phyloP scores from a whole-genome alignment of 2,797 vertebrate genomes.

The Esox masquinongy region DNA sequence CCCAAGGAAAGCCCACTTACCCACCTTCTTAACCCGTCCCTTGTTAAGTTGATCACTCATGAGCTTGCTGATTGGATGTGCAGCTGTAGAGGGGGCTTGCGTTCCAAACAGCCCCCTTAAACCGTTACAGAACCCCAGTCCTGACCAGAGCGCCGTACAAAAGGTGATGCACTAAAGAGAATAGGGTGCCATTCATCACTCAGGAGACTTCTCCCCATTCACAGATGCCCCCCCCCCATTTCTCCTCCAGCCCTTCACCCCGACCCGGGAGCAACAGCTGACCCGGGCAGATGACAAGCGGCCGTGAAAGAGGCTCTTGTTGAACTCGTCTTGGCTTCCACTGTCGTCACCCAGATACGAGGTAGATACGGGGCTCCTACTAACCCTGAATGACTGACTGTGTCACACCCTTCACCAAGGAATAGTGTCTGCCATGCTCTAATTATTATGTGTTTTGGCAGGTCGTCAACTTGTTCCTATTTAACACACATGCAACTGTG shows the following conservation, averaged over 20 bases:
- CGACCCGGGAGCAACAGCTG: conserved; percentile 51
- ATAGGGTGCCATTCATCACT: background rate
- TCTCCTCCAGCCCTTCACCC: conserved; percentile 5
- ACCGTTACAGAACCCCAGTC: background rate
- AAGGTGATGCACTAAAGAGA: background rate
- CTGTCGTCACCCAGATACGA: conserved; percentile 1
- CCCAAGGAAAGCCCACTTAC: background rate
- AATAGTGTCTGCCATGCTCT: background rate
- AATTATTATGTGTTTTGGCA: background rate
- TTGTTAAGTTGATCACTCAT: conserved; percentile 20
- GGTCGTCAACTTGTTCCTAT: background rate
- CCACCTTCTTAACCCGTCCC: background rate
- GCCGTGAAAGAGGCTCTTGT: conserved; percentile 65
- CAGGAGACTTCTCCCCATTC: conserved; percentile 49
- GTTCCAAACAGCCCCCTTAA: background rate
- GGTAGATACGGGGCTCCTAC: background rate
- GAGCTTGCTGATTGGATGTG: conserved; percentile 17
- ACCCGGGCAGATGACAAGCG: conserved; percentile 47
- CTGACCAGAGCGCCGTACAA: background rate
- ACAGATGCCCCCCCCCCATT: conserved; percentile 18
- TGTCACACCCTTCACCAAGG: background rate
- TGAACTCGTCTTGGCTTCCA: conserved; percentile 7
- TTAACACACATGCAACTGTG: background rate
- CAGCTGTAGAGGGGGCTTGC: conserved; percentile 38
- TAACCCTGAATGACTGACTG: background rate